Base-by-base conservation (phyloP, 2,888 invertebrate species). In the Lasioglossum oenotherae region DNA sequence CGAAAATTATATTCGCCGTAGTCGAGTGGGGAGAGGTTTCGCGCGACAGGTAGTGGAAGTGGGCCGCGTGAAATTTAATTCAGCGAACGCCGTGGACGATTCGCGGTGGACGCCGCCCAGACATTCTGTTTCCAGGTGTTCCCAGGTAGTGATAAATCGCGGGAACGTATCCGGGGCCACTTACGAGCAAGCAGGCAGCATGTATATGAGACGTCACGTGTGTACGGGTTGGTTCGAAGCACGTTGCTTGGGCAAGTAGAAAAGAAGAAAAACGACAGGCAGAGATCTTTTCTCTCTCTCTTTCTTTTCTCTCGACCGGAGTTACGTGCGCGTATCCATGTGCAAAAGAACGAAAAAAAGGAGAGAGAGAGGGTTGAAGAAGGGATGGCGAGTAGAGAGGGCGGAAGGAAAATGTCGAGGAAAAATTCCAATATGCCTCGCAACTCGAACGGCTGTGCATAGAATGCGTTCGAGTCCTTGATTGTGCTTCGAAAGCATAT, bases 401-500 rank as follows among this genome's bases (percentile, higher is more conserved):
- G 80, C 35, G 85, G 81, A 79, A 64, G 73, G 85, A 79, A 90
- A 90, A 91, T 89, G 90, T 87, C 90, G 90, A 90, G 87, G 90
- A 92, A 93, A 94, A 93, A 93, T 94, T 94, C 93, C 94, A 94
- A 94, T 94, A 94, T 94, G 93, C 92, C 92, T 92, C 89, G 92
- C 92, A 92, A 93, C 92, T 93, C 92, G 88, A 87, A 89, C 88
- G 92, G 89, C 92, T 94, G 93, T 93, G 93, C 93, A 91, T 90
- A 92, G 94, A 94, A 94, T 94, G 94, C 93, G 93, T 94, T 92
- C 92, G 89, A 91, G 86, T 92, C 93, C 93, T 93, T 94, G 94
- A 94, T 94, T 94, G 94, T 94, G 94, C 94, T 92, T 93, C 92
- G 91, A 90, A 92, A 93, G 93, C 93, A 94, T 93, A 94, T 94